These are phyloP conservation scores for Noctuana brunneofusca DNA, from an alignment of 2,888 invertebrate genomes.

Conservation along the genomic window DNA sequence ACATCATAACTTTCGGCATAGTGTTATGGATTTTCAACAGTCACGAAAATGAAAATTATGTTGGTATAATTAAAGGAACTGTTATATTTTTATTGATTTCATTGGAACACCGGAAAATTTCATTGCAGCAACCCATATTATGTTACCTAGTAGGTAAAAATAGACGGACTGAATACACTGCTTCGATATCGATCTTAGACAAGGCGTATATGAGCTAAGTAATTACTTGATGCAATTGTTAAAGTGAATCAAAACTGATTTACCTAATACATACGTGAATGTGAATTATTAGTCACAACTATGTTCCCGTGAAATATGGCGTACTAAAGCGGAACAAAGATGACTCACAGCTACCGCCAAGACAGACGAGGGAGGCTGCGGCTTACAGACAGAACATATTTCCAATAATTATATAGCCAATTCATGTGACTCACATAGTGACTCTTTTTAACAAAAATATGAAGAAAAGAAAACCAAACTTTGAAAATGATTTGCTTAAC, in stretches of 20 bases:
- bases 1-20: too few species aligned
- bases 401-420: not conserved
- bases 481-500: too few species aligned
- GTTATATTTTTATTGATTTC: too few species aligned
- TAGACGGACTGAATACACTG: too few species aligned
- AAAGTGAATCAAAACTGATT: constrained; percentile 10
- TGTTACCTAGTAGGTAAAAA: too few species aligned
- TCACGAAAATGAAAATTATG: too few species aligned
- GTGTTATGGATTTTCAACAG: too few species aligned
- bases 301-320: constrained; percentile 18
- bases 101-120: too few species aligned
- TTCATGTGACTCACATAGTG: not conserved
- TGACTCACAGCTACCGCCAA: constrained; percentile 10
- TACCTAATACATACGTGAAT: not conserved
- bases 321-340: constrained; percentile 22
- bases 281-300: constrained; percentile 14
- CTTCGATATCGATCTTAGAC: not conserved
- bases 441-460: too few species aligned
- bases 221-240: not conserved
- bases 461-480: too few species aligned
- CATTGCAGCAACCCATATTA: not conserved
- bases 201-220: not conserved
- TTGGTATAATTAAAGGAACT: too few species aligned
- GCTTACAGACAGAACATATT: not conserved
- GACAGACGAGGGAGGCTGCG: constrained; percentile 16